Base-by-base conservation (phyloP, 2,888 invertebrate genomes). In the Sarcophaga rosellei region DNA sequence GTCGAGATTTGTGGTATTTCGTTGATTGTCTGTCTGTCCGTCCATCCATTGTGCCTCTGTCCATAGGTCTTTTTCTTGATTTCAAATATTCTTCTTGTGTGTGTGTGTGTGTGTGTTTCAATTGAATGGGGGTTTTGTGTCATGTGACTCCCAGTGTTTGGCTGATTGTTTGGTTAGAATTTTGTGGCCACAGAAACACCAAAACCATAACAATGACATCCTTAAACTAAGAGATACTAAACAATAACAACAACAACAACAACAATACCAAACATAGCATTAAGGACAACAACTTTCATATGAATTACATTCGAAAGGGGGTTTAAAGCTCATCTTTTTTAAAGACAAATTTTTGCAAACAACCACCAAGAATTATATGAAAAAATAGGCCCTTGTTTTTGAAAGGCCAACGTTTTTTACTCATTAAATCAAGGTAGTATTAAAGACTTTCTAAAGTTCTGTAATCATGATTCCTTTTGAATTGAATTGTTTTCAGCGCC, bases 111-210 rank as follows among this genome's bases (percentile, higher is more conserved):
- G 8, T 10, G 35, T 80, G 6, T 61, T 72, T 23, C 66, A 70
- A 12, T 10, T 72, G 70, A 20, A 45, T 62, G 10, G 75, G 75
- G 82, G 57, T 59, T 72, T 82, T 6, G 3, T 35, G 35, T 80
- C 17, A 83, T 76, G 76, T 83, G 76, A 83, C 86, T 83, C 82
- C 35, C 35, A 35, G 76, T 80, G 76, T 86, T 76, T 21, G 66
- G 75, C 75, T 78, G 85, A 63, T 85, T 81, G 66, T 77, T 79
- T 74, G 87, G 84, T 86, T 80, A 81, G 79, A 81, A 84, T 79
- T 74, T 77, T 83, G 87, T 83, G 85, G 85, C 80, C 83, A 83
- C 83, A 81, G 83, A 68, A 85, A 81, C 53, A 73, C 75, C 76
- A 82, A 82, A 80, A 73, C 78, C 76, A 73, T 72, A 80, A 83